Percentiles rank a stretch among this genome's conserved stretches.
Evolutionary conservation across 2,888 invertebrate genomes (phyloP).

Genomic region (Trichopoda pennipes): DNA sequence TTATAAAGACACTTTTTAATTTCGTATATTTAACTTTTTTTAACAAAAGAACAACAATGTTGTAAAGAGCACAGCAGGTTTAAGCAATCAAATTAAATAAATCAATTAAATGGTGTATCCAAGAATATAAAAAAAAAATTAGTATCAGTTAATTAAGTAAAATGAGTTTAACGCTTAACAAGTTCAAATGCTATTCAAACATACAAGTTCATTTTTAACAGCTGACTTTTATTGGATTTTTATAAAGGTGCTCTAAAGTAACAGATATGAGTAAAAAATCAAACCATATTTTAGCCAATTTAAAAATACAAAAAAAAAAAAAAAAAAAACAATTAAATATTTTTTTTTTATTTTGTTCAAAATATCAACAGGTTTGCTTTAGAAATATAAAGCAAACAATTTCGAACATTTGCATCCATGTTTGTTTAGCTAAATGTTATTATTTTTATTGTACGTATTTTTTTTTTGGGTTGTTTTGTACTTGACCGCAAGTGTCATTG

Average conservation of each 20-base stretch:
- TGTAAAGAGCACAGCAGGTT: too few species aligned
- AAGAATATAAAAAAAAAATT: constrained; percentile 16
- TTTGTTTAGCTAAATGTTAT: constrained; percentile 40
- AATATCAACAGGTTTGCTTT: constrained; percentile 55
- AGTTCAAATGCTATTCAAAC: too few species aligned
- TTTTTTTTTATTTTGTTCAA: constrained; percentile 4
- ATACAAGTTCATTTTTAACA: constrained; percentile 44
- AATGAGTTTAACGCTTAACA: too few species aligned
- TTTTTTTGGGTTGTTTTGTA: constrained; percentile 69
- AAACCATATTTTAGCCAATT: background rate
- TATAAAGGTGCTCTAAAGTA: constrained; percentile 17
- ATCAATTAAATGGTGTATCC: constrained; percentile 23
- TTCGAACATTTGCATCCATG: constrained; percentile 31
- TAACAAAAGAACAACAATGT: too few species aligned
- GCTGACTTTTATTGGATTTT: constrained; percentile 6
- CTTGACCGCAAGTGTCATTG: constrained; percentile 79
- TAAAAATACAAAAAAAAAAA: too few species aligned
- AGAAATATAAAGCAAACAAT: constrained; percentile 28
- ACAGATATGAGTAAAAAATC: constrained; percentile 21
- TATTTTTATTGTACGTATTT: constrained; percentile 1
- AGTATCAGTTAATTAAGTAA: too few species aligned
- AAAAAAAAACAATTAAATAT: background rate
- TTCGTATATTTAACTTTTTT: too few species aligned
- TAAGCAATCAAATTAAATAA: constrained; percentile 14
- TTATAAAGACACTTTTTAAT: too few species aligned